These are phyloP conservation scores for Sinonovacula constricta DNA, from an alignment of 1,140 invertebrate genomes.

Conservation along the genomic window DNA sequence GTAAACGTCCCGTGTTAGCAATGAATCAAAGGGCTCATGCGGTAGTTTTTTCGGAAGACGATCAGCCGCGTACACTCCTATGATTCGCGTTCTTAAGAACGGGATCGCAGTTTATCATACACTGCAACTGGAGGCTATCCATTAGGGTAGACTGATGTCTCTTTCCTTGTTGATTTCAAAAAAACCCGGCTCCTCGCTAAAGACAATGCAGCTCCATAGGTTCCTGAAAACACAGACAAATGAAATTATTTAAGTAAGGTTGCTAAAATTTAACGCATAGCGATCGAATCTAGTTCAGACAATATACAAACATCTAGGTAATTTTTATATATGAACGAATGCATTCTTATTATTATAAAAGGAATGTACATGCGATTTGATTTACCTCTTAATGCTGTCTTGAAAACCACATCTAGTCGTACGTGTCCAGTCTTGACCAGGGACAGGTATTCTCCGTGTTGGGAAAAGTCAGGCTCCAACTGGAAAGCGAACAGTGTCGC, in stretches of 20 bases:
- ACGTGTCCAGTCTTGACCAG: no score
- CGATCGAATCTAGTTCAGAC: no score
- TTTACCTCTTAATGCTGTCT: no score
- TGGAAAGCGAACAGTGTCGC: background rate
- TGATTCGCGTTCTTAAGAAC: conserved; percentile 8
- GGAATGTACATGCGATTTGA: no score
- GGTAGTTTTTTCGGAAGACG: conserved; percentile 1
- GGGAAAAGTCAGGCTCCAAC: background rate
- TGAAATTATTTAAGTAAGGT: no score
- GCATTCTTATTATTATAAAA: no score
- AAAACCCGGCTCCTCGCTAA: conserved; percentile 4
- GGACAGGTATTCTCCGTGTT: no score
- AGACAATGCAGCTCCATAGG: conserved; percentile 11
- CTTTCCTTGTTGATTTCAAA: conserved; percentile 16
- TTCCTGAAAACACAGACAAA: background rate
- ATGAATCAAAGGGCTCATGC: conserved; percentile 1
- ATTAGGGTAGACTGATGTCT: conserved; percentile 21
- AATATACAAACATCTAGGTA: no score
- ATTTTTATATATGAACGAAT: no score
- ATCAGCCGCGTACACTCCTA: conserved; percentile 7
- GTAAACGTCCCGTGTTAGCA: background rate
- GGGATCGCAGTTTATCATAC: conserved; percentile 26
- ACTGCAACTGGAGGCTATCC: conserved; percentile 8
- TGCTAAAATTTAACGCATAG: no score
- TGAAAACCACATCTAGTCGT: no score